Conservation (phyloP, 1,140 invertebrate species). For the Leucophenga varia region DNA sequence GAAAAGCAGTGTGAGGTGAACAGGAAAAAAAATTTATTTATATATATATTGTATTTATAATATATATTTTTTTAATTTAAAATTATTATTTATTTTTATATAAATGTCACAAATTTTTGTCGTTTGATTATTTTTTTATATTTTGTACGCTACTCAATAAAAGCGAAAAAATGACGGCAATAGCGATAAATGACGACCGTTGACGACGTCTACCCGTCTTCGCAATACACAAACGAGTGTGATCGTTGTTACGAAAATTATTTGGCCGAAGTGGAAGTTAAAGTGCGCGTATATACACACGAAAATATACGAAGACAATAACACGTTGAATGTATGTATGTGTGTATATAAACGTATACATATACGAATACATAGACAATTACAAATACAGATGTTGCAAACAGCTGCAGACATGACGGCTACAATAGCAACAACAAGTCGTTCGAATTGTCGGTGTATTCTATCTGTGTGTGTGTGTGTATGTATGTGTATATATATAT, state of each 20-base stretch:
- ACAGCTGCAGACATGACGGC: slow-evolving; percentile 16
- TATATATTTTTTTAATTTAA: neutral
- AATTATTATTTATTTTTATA: slow-evolving; percentile 5
- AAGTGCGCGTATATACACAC: slow-evolving; percentile 34
- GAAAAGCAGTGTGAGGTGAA: no score
- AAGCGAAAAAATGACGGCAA: slow-evolving; percentile 11
- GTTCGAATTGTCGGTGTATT: no score
- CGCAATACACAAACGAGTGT: slow-evolving; percentile 54
- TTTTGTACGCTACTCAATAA: slow-evolving; percentile 1
- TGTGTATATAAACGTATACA: slow-evolving; percentile 2
- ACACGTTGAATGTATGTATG: slow-evolving; percentile 6
- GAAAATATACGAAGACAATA: slow-evolving; percentile 5
- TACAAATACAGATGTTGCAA: slow-evolving; percentile 3
- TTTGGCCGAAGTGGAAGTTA: slow-evolving; percentile 54
- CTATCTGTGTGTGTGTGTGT: slow-evolving; percentile 15
- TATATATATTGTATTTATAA: neutral
- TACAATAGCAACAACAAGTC: slow-evolving; percentile 39
- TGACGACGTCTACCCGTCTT: slow-evolving; percentile 47
- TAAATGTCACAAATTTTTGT: slow-evolving; percentile 20
- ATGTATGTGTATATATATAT: slow-evolving; percentile 14
- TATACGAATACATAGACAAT: slow-evolving; percentile 10
- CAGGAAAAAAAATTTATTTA: no score
- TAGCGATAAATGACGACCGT: slow-evolving; percentile 21
- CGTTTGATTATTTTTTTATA: slow-evolving; percentile 11
- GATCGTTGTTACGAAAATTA: slow-evolving; percentile 56